phyloP scores from a whole-genome alignment of 2,888 invertebrate genomes.

The Pyrrhosoma nymphula region DNA sequence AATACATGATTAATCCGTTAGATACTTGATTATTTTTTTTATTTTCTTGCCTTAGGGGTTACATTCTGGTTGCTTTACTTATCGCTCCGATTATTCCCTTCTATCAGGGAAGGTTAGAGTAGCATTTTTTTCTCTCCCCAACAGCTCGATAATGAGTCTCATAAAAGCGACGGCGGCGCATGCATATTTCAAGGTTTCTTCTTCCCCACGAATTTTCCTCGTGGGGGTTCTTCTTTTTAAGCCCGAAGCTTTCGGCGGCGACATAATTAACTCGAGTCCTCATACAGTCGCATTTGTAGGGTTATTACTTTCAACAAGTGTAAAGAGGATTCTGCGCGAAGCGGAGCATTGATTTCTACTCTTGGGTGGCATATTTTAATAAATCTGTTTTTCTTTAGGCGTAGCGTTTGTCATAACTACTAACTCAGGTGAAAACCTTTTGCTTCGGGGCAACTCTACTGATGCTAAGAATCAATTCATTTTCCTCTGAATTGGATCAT shows the following conservation, averaged over 20 bases:
- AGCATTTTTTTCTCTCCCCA: not conserved
- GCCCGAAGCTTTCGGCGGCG: not conserved
- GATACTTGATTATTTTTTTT: not conserved
- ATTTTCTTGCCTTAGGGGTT: not conserved
- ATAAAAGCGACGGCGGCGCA: not conserved
- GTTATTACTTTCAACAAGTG: constrained; percentile 35
- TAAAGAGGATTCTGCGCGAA: constrained; percentile 4
- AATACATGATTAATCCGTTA: constrained; percentile 46
- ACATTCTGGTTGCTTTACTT: not conserved
- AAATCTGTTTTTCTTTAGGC: not conserved
- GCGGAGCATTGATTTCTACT: not conserved
- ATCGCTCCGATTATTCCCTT: constrained; percentile 1
- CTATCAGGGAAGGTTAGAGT: not conserved
- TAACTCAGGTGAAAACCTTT: not conserved
- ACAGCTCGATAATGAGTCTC: not conserved
- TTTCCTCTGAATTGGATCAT: not conserved
- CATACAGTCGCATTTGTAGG: not conserved
- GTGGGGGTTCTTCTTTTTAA: not conserved
- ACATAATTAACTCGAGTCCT: constrained; percentile 43
- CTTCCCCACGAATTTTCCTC: not conserved
- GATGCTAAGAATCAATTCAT: not conserved
- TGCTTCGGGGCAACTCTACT: not conserved
- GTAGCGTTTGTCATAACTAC: not conserved
- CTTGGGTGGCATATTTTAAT: not conserved
- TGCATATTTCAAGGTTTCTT: not conserved